A percentile compares a stretch with the other conserved stretches of the same genome.
Conservation (phyloP, 1,140 invertebrate genomes). For the Formica exsecta region DNA sequence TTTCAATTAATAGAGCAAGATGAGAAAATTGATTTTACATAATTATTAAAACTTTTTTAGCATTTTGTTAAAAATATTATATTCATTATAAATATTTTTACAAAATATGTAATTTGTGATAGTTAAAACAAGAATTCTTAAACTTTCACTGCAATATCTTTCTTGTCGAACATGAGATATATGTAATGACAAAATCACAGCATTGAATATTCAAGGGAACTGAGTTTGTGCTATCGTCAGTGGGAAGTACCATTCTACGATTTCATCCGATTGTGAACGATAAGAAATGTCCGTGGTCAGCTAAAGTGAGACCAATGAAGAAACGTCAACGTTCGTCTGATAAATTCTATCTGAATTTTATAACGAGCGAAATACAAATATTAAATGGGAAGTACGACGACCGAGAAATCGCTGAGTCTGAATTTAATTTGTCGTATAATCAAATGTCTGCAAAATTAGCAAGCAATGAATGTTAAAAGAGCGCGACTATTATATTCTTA, state of each 20-base stretch:
- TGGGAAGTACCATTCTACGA: background rate
- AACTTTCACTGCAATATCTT: background rate
- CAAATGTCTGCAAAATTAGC: conserved; percentile 30
- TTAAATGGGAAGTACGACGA: conserved; percentile 46
- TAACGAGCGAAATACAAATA: conserved; percentile 42
- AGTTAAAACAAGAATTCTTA: background rate
- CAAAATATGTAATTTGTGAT: background rate
- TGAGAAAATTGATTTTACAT: background rate
- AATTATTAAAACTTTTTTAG: background rate
- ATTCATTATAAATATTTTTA: background rate
- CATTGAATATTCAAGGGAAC: conserved; percentile 58
- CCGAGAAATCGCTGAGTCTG: conserved; percentile 4
- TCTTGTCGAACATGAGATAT: background rate
- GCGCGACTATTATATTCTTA: background rate
- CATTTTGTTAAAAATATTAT: background rate
- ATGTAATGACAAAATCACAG: conserved; percentile 21
- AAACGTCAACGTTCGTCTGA: conserved; percentile 53
- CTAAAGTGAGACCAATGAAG: conserved; percentile 40
- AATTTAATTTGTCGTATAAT: conserved; percentile 27
- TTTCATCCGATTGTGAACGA: conserved; percentile 27
- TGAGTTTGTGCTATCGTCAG: conserved; percentile 22
- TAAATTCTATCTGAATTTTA: conserved; percentile 45
- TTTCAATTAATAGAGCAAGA: background rate
- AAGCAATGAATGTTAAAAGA: background rate
- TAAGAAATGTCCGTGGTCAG: conserved; percentile 67